phyloP scores from a whole-genome alignment of 2,888 invertebrate species.

The Axea sp. region DNA sequence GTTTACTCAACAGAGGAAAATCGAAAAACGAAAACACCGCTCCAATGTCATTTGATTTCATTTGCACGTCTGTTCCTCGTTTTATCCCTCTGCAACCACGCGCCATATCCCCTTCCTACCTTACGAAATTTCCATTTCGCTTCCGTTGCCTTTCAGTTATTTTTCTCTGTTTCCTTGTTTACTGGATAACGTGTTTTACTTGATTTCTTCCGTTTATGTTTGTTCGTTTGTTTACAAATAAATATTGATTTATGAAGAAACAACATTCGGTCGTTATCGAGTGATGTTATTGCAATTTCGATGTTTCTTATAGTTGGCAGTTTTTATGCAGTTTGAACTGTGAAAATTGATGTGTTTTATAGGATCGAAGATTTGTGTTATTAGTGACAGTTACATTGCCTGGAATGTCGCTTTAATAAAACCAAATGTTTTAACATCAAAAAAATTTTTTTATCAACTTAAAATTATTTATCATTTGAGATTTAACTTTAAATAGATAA shows the following conservation, averaged over 20 bases:
- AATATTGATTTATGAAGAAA: constrained; percentile 21
- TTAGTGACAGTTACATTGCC: constrained; percentile 39
- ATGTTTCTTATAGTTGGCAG: constrained; percentile 63
- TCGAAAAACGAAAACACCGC: constrained; percentile 51
- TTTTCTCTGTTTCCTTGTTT: constrained; percentile 23
- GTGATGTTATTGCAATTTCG: constrained; percentile 68
- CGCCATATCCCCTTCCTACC: not conserved
- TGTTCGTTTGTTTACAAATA: constrained; percentile 19
- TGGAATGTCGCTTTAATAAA: constrained; percentile 46
- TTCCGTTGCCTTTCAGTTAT: constrained; percentile 16
- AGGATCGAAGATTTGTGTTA: constrained; percentile 31
- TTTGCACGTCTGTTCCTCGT: constrained; percentile 38
- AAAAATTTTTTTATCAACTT: constrained; percentile 11
- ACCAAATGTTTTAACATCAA: constrained; percentile 26
- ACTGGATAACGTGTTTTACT: not conserved
- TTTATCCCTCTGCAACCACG: not conserved
- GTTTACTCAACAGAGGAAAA: constrained; percentile 54
- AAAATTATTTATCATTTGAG: constrained; percentile 7
- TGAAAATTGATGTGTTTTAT: constrained; percentile 27
- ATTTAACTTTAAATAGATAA: not conserved
- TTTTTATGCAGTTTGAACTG: constrained; percentile 26
- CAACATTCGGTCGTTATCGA: constrained; percentile 66
- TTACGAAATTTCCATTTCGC: constrained; percentile 5
- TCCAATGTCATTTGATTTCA: constrained; percentile 42
- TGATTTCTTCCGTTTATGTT: constrained; percentile 5